These are phyloP conservation scores for Odobenus rosmarus DNA, from an alignment of 2,113 vertebrate genomes.

Conservation along the genomic window DNA sequence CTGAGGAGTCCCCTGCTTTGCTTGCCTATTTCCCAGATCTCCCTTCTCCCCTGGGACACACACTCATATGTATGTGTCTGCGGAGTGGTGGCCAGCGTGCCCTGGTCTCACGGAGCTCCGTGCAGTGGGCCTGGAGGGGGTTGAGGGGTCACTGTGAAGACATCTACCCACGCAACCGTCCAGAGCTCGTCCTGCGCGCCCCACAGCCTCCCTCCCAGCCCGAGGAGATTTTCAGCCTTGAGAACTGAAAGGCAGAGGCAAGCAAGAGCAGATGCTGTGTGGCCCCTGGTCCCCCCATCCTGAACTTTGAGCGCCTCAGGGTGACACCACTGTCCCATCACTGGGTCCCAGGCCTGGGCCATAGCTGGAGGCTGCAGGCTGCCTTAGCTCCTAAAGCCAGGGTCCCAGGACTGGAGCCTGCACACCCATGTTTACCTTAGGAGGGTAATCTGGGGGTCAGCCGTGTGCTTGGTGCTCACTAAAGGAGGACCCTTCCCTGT, in stretches of 20 bases:
- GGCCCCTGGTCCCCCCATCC: neutral
- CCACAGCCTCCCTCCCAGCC: neutral
- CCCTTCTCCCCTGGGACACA: neutral
- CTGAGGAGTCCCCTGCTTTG: neutral
- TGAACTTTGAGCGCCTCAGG: neutral
- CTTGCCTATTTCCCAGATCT: neutral
- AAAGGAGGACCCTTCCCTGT: neutral
- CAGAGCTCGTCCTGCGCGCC: accelerated
- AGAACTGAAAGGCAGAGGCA: neutral
- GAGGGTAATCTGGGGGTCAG: neutral
- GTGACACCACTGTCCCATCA: neutral
- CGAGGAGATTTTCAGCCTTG: accelerated
- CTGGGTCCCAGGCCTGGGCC: too few relatives aligned
- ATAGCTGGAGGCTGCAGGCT: neutral
- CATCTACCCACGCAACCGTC: accelerated
- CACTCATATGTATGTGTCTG: neutral
- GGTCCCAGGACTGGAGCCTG: accelerated
- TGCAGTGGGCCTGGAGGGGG: neutral
- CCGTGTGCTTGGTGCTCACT: accelerated
- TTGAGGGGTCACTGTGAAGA: neutral
- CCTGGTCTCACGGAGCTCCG: accelerated
- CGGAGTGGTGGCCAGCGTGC: neutral
- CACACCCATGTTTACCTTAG: accelerated
- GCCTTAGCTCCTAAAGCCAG: neutral
- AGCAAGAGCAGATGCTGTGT: accelerated